Evolutionary conservation across 2,797 vertebrate species (phyloP).

Genomic region (Sebastes melanostomus): DNA sequence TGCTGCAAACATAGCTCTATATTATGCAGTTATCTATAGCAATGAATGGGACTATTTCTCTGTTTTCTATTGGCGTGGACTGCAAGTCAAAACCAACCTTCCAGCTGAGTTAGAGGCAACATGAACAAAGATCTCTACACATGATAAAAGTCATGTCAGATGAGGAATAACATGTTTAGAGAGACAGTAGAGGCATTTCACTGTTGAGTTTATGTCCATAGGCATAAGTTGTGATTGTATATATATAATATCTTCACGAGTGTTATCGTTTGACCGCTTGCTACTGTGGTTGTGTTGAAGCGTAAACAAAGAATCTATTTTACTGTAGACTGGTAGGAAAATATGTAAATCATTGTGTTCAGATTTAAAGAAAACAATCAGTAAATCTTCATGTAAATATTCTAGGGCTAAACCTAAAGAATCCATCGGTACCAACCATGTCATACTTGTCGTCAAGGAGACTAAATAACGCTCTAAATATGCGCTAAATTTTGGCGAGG

Average conservation of each 20-base stretch:
- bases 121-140: conserved; percentile 25
- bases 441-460: too few species aligned
- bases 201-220: conserved; percentile 10
- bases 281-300: neutral
- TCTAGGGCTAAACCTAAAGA: too few species aligned
- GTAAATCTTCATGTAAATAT: too few species aligned
- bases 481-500: too few species aligned
- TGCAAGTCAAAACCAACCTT: conserved; percentile 13
- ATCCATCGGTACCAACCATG: too few species aligned
- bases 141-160: neutral
- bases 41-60: conserved; percentile 5
- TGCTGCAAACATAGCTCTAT: neutral
- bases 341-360: neutral
- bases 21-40: conserved; percentile 2
- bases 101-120: conserved; percentile 6
- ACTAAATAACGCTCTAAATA: accelerated
- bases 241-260: conserved; percentile 6
- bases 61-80: neutral
- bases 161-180: neutral
- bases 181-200: conserved; percentile 25
- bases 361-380: neutral
- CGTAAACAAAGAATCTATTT: neutral
- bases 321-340: neutral
- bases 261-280: neutral
- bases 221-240: neutral